A percentile compares a stretch with the other conserved stretches of the same genome.
These are phyloP conservation scores for Dendrolimus kikuchii DNA, from an alignment of 1,140 invertebrate genomes.

Conservation along the genomic window DNA sequence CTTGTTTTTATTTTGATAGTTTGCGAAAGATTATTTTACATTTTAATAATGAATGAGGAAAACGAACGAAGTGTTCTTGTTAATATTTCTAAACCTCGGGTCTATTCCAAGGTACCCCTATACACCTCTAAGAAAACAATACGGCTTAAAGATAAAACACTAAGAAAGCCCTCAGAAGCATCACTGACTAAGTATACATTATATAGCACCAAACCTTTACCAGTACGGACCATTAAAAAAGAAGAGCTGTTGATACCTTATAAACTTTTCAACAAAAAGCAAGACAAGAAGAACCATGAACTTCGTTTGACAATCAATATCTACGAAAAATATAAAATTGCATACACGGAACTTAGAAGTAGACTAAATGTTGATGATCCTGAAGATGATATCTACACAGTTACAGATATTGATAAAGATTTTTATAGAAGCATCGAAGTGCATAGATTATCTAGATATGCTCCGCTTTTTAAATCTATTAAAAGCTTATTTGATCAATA, in stretches of 20 bases:
- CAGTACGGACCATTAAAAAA: conserved; percentile 24
- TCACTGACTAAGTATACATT: conserved; percentile 18
- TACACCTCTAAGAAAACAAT: neutral
- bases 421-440: conserved; percentile 35
- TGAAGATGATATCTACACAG: conserved; percentile 19
- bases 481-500: conserved; percentile 25
- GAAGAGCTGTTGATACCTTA: conserved; percentile 36
- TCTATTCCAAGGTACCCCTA: conserved; percentile 5
- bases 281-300: conserved; percentile 24
- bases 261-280: conserved; percentile 37
- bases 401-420: conserved; percentile 36
- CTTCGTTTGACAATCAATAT: conserved; percentile 21
- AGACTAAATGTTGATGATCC: conserved; percentile 23
- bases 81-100: conserved; percentile 22
- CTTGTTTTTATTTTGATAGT: too few relatives aligned
- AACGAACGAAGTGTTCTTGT: conserved; percentile 11
- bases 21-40: neutral
- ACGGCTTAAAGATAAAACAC: conserved; percentile 1
- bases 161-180: conserved; percentile 12
- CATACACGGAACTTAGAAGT: conserved; percentile 20
- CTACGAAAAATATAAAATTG: conserved; percentile 39
- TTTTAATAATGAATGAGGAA: conserved; percentile 20
- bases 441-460: conserved; percentile 14
- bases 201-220: conserved; percentile 20
- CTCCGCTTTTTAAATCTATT: conserved; percentile 37